Percentiles rank a stretch among this genome's conserved stretches.
Evolutionary conservation across 2,888 invertebrate genomes (phyloP).

Genomic region (Amblyjoppa fuscipennis): DNA sequence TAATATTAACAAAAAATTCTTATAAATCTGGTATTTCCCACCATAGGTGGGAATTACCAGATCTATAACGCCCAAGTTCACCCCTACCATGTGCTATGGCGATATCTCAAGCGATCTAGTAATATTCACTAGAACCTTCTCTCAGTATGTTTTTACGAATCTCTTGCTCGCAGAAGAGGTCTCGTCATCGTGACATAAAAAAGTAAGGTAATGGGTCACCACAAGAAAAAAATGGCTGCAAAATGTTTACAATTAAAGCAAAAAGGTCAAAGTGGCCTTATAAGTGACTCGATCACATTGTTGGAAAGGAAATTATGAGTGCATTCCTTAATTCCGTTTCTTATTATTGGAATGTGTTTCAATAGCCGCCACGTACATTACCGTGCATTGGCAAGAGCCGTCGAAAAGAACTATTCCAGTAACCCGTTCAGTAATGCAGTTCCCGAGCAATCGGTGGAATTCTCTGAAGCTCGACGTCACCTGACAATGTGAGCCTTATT

Average conservation of each 20-base stretch:
- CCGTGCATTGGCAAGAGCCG: constrained; percentile 2
- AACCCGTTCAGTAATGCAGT: not conserved
- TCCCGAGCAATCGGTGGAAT: constrained; percentile 1
- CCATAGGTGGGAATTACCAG: too few species aligned
- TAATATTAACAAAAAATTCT: too few species aligned
- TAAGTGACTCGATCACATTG: not conserved
- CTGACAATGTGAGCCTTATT: not conserved
- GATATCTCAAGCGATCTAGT: too few species aligned
- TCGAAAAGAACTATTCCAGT: constrained; percentile 7
- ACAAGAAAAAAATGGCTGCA: not conserved
- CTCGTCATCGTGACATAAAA: too few species aligned
- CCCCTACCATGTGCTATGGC: too few species aligned
- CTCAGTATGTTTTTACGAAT: too few species aligned
- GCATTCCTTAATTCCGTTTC: not conserved
- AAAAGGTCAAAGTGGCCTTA: not conserved
- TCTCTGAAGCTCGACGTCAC: not conserved
- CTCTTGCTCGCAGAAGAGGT: too few species aligned
- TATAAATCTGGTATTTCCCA: too few species aligned
- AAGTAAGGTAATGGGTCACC: not conserved
- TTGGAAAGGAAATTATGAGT: not conserved
- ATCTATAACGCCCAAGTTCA: too few species aligned
- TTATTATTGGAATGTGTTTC: not conserved
- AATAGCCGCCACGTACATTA: not conserved
- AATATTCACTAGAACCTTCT: too few species aligned
- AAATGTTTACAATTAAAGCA: not conserved